Conservation (phyloP, 1,140 invertebrate genomes). For the Mercenaria mercenaria region DNA sequence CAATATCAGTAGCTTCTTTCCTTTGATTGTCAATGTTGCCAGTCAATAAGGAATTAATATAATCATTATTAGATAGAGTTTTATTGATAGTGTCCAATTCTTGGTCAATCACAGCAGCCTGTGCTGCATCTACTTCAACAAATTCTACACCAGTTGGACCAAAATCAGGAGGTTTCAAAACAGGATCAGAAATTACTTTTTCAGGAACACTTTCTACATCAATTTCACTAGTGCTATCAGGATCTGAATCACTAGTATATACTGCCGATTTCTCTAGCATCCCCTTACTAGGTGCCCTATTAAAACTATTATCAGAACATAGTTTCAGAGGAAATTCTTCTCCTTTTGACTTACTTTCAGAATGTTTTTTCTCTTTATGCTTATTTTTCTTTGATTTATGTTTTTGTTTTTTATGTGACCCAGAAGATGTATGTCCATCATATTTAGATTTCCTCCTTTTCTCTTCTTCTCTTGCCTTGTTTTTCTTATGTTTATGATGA, state of each 20-base stretch:
- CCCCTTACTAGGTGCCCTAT: neutral
- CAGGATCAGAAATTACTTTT: neutral
- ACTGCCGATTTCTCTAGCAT: neutral
- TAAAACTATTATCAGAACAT: no score
- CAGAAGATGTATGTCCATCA: slow-evolving; percentile 1
- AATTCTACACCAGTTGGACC: slow-evolving; percentile 11
- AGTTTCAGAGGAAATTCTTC: no score
- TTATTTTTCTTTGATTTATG: slow-evolving; percentile 57
- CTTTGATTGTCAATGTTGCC: neutral
- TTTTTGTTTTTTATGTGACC: slow-evolving; percentile 9
- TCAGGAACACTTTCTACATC: neutral
- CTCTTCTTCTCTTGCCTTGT: neutral
- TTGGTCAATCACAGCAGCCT: slow-evolving; percentile 47
- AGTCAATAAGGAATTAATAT: slow-evolving; percentile 10
- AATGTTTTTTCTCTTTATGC: slow-evolving; percentile 38
- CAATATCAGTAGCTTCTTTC: neutral
- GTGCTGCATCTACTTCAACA: slow-evolving; percentile 33
- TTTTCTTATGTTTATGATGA: slow-evolving; percentile 20
- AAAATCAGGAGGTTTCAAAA: neutral
- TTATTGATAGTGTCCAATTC: slow-evolving; percentile 54
- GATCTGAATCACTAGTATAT: slow-evolving; percentile 57
- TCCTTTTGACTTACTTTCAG: neutral
- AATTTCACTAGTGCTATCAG: slow-evolving; percentile 27
- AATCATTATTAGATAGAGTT: slow-evolving; percentile 14
- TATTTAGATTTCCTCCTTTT: neutral